Evolutionary conservation across 2,113 vertebrate genomes (phyloP), one percentile per base, ranked within the genome.

Genomic region (Nansenia antarctica): DNA sequence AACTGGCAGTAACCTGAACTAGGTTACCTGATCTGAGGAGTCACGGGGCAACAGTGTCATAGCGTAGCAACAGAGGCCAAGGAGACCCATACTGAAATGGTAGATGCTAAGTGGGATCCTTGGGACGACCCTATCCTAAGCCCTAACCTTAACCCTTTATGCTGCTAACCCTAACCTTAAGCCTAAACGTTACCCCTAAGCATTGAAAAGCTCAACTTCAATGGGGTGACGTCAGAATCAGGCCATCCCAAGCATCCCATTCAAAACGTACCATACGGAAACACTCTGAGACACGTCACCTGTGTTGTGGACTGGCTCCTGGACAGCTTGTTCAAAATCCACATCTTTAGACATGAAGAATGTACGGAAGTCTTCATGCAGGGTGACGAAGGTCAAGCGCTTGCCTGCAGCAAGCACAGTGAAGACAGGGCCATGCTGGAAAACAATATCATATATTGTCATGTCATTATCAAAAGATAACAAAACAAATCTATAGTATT

Each of bases 291-390:
- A 62, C 12, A 63, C 29, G 15, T n/a, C 92, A 95, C 94, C 94
- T 90, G 92, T 87, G 59, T 78, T 86, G 75, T 84, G 55, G 5
- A 95, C 78, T 1, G 89, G 85, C 65, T 79, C 80, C 77, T 95
- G 92, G 1, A 95, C 92, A 1, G 93, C 94, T 66, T 90, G 89
- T 59, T 92, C 92, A 83, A 95, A 95, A 76, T 93, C 85, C 70
- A 93, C 57, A 69, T 93, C 80, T 84, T 93, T 92, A 1, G 94
- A 94, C 18, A 84, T 93, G 67, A 94, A 92, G 83, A 95, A 94
- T 8, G 81, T 73, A 60, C 88, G 73, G 12, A 92, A 65, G 65
- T 93, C 92, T 69, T 94, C 92, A 65, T 93, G 90, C 47, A 92
- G 89, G 9, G 88, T 94, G 69, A 95, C 84, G 86, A 95, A 95